A percentile compares a stretch with the other conserved stretches of the same genome.
phyloP scores from a whole-genome alignment of 2,888 invertebrate species.

The Ochropleura plecta region DNA sequence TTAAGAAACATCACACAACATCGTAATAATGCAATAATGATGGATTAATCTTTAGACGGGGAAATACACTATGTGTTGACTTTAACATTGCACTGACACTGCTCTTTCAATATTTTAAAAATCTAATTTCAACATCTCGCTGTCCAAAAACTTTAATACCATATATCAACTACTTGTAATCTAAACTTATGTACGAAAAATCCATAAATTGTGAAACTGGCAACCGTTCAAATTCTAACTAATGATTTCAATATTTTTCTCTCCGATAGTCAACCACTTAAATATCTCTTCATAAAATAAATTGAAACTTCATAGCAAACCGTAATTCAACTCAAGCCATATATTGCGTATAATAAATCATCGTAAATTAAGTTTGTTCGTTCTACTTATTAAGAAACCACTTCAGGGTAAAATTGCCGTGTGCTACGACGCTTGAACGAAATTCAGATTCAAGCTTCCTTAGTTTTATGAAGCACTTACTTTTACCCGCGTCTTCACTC shows the following conservation, averaged over 20 bases:
- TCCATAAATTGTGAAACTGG: constrained; percentile 41
- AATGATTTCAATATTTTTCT: constrained; percentile 52
- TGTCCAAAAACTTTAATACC: not conserved
- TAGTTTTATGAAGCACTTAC: constrained; percentile 32
- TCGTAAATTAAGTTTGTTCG: constrained; percentile 55
- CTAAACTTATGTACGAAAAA: constrained; percentile 28
- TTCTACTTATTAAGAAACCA: constrained; percentile 55
- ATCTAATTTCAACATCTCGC: not conserved
- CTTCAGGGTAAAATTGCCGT: constrained; percentile 45
- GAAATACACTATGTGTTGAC: no score
- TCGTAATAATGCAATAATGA: no score
- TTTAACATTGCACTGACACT: no score
- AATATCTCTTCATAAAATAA: constrained; percentile 46
- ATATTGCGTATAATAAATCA: constrained; percentile 61
- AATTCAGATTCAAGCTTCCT: constrained; percentile 20
- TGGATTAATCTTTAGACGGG: no score
- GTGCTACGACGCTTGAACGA: constrained; percentile 21
- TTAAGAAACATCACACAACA: no score
- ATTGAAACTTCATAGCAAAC: constrained; percentile 47
- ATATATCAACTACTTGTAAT: constrained; percentile 2
- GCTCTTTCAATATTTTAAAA: no score
- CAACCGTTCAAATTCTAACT: constrained; percentile 46
- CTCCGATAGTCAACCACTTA: constrained; percentile 36
- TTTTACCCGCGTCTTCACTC: not conserved
- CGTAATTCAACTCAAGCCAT: constrained; percentile 42